These are phyloP conservation scores for Mesorhabditis sp. DNA, from an alignment of 2,888 invertebrate genomes.

Conservation along the genomic window DNA sequence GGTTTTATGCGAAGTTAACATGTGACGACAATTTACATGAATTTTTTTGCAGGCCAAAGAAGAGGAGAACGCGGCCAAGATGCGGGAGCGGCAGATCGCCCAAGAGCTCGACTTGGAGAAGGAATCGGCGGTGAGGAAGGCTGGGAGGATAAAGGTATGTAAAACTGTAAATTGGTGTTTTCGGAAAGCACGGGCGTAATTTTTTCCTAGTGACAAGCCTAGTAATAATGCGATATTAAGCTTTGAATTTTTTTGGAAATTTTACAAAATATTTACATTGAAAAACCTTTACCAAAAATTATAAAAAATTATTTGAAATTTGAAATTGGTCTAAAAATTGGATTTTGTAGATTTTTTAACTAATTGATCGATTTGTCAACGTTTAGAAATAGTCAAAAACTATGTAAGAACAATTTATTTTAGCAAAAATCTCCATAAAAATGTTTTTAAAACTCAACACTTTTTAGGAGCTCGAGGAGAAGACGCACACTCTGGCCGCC, in stretches of 20 bases:
- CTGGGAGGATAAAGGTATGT: neutral
- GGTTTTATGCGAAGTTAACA: too few species aligned
- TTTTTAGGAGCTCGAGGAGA: slow-evolving; percentile 12
- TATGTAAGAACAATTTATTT: too few species aligned
- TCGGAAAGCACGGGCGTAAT: too few species aligned
- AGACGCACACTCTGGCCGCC: neutral
- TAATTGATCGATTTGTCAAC: too few species aligned
- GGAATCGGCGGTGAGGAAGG: neutral
- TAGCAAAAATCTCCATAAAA: too few species aligned
- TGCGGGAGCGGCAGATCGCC: slow-evolving; percentile 3
- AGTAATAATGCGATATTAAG: too few species aligned
- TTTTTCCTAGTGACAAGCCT: too few species aligned
- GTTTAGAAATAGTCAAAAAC: too few species aligned
- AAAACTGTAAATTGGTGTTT: neutral
- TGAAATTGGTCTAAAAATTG: slow-evolving; percentile 7
- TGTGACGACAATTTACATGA: neutral
- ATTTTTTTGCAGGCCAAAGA: neutral
- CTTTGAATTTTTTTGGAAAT: too few species aligned
- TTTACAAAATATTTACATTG: too few species aligned
- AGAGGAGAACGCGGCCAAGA: neutral
- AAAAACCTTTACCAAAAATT: too few species aligned
- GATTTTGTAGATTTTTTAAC: neutral
- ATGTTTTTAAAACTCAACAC: neutral
- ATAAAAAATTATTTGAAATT: neutral
- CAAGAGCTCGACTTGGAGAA: slow-evolving; percentile 1